Evolutionary conservation across 2,797 vertebrate genomes (phyloP).

Genomic region (Myotis planiceps): DNA sequence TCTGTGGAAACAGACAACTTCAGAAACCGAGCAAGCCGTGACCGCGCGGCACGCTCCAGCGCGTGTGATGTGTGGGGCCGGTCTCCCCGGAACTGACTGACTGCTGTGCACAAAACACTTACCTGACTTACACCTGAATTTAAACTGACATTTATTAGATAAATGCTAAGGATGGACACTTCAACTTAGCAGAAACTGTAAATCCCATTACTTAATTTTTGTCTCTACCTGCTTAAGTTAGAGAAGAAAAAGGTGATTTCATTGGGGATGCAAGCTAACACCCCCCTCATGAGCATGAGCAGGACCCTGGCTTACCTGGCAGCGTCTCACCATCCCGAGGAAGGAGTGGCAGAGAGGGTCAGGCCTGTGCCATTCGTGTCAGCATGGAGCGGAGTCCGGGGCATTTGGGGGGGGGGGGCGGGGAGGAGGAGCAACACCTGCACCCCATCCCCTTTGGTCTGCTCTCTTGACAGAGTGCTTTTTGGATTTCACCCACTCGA

Average conservation of each 20-base stretch:
- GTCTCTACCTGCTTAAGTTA: neutral
- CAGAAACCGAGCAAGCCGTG: neutral
- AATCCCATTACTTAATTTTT: neutral
- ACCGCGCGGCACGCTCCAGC: neutral
- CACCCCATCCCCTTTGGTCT: neutral
- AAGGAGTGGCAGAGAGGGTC: neutral
- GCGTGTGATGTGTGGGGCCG: neutral
- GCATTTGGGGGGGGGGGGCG: neutral
- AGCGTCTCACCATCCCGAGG: neutral
- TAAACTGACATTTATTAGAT: neutral
- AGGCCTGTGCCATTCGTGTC: neutral
- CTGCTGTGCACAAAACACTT: neutral
- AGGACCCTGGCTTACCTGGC: neutral
- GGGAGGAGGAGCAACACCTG: neutral
- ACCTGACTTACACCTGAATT: neutral
- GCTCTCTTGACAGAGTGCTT: neutral
- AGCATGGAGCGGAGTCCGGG: neutral
- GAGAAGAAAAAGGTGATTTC: neutral
- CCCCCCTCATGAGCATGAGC: neutral
- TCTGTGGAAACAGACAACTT: conserved; percentile 64
- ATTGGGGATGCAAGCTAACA: neutral
- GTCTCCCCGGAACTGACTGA: neutral
- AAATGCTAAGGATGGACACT: neutral
- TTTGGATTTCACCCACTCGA: neutral
- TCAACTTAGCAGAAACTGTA: neutral